Evolutionary conservation across 2,888 invertebrate genomes (phyloP).

Genomic region (Laothoe populi): DNA sequence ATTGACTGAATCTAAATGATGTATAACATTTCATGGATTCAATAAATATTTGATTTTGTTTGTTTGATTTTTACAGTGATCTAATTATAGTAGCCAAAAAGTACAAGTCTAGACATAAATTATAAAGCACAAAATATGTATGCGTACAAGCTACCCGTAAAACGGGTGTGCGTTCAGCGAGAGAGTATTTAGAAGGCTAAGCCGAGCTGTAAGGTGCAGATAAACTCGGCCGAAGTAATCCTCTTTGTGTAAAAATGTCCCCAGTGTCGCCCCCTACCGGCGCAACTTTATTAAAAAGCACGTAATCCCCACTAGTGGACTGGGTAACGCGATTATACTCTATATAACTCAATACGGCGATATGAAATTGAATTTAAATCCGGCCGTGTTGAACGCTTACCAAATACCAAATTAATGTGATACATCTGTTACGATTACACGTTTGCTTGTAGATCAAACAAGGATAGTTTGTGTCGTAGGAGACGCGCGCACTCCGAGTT

Average conservation of each 20-base stretch:
- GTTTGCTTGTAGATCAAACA: background rate
- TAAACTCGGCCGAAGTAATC: slow-evolving; percentile 82
- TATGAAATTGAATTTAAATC: slow-evolving; percentile 82
- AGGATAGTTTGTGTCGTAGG: too few species aligned
- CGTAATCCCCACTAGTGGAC: slow-evolving; percentile 82
- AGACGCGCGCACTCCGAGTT: too few species aligned
- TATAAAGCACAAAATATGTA: slow-evolving; percentile 28
- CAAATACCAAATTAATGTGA: slow-evolving; percentile 46
- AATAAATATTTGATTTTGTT: too few species aligned
- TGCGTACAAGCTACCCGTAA: slow-evolving; percentile 40
- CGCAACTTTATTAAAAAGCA: slow-evolving; percentile 82
- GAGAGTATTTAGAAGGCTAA: slow-evolving; percentile 78
- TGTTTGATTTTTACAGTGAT: too few species aligned
- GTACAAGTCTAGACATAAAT: slow-evolving; percentile 30
- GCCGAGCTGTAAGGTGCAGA: slow-evolving; percentile 82
- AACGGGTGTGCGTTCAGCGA: slow-evolving; percentile 70
- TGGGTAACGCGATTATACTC: slow-evolving; percentile 81
- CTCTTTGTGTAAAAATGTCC: slow-evolving; percentile 84
- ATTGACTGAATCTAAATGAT: too few species aligned
- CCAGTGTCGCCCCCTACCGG: slow-evolving; percentile 72
- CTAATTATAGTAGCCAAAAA: slow-evolving; percentile 8
- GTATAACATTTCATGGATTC: too few species aligned
- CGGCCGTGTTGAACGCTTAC: slow-evolving; percentile 56
- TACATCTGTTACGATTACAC: slow-evolving; percentile 37
- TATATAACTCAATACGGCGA: slow-evolving; percentile 78